Base-by-base conservation (phyloP, 2,113 vertebrate species). In the Menidia beryllina region DNA sequence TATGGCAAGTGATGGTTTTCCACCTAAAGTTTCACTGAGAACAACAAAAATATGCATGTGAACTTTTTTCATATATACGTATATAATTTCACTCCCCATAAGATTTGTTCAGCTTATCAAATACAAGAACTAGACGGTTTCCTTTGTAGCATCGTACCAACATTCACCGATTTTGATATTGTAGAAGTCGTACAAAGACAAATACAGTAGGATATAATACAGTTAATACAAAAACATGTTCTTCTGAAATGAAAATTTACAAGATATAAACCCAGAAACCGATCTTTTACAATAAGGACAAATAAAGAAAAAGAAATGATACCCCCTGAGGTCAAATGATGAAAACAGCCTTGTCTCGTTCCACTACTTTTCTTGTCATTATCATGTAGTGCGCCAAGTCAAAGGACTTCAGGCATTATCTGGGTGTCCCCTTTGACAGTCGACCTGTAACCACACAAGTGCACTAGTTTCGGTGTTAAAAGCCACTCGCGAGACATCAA, bases 321-420 rank as follows among this genome's bases (percentile, higher is more conserved):
- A 87, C 84, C 88, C 91, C 92, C 92, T 94, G 92, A 93, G 92
- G 91, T 93, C 76, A 90, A 91, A 90, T 80, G 86, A 89, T 88
- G 86, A 84, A 74, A 83, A 82, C 75, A 86, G 75, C 82, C 81
- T 69, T 67, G 75, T 86, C 71, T 87, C 68, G 56, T 63, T 70
- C 48, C 72, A 77, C 78, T 72, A 75, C 74, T 72, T 30, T 27
- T 66, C 30, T 23, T 56, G 75, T 76, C 53, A 77, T 72, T 76
- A 26, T 13, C 7, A 65, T 72, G 82, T 65, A 84, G 87, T 64
- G 72, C 48, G 67, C 74, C 39, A 59, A 54, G 30, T 60, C n/a
- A 58, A 69, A 71, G 70, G 85, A 82, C 79, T 57, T 25, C 53
- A 86, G 84, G 83, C 83, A 81, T 66, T 81, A 67, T 64, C 69